Conservation (phyloP, 2,113 vertebrate species). For the Apodemus sylvaticus region DNA sequence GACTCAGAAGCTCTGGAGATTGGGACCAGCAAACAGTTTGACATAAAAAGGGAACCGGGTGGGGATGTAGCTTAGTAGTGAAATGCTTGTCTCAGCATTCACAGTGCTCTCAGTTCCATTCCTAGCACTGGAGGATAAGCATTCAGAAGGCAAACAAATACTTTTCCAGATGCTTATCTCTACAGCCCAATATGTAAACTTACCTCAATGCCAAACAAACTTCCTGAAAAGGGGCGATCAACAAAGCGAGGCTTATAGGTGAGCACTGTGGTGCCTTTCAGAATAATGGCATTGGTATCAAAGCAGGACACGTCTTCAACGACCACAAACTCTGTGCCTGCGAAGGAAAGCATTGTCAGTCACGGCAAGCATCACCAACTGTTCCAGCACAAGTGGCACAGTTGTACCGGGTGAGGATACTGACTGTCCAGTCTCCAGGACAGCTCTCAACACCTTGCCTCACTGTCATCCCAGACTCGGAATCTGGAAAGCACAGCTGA, state of each 20-base stretch:
- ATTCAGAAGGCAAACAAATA: neutral
- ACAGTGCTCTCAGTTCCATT: neutral
- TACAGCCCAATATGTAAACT: slow-evolving; percentile 9
- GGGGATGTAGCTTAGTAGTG: neutral
- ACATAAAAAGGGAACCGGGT: neutral
- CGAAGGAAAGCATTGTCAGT: slow-evolving; percentile 30
- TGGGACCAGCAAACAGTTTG: neutral
- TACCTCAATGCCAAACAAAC: slow-evolving; percentile 96
- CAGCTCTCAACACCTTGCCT: neutral
- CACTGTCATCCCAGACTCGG: neutral
- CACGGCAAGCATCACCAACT: neutral
- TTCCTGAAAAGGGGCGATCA: slow-evolving; percentile 96
- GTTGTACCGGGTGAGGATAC: rapidly evolving
- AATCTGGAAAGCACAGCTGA: neutral
- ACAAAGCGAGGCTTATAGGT: slow-evolving; percentile 96
- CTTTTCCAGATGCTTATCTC: slow-evolving; percentile 25
- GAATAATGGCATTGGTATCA: slow-evolving; percentile 95
- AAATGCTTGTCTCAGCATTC: neutral
- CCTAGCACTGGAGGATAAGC: neutral
- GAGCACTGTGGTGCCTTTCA: slow-evolving; percentile 98
- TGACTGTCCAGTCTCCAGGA: neutral
- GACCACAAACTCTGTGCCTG: slow-evolving; percentile 98
- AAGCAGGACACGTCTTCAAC: slow-evolving; percentile 95
- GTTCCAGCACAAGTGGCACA: neutral
- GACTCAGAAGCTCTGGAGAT: neutral